Evolutionary conservation across 2,113 vertebrate species (phyloP), one percentile per base, ranked within the genome.

Genomic region (Todiramphus chloris): DNA sequence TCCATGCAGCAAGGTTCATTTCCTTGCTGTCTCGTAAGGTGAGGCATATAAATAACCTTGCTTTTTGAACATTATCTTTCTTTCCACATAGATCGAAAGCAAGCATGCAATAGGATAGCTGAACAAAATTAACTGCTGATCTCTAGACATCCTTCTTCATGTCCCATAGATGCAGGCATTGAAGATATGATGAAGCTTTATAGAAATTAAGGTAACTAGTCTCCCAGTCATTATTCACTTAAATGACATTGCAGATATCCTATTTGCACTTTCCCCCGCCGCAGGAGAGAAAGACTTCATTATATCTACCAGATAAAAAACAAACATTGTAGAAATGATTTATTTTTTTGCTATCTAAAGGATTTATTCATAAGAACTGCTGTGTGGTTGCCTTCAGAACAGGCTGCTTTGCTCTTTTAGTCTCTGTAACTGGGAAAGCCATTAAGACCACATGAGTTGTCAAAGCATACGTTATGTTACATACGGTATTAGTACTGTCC

Each of bases 361-460:
- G 87, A 88, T 96, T 96, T 96, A 95, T 97, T 96, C 82, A 86
- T 95, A 91, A 83, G 82, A 88, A 67, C 70, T 90, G 48, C 67
- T 83, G 33, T 87, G 59, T 83, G 75, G 91, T 70, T 93, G 53
- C 69, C 48, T 87, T 69, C 53, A 84, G 95, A 90, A 95, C 87
- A 92, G 50, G 25, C 92, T 91, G 75, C n/a, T 67, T 93, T 96
- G 90, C 84, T 96, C 79, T 94, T 96, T 91, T 87, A 96, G 85
- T 63, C 55, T 88, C 87, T 93, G 82, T 92, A 83, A 75, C 93
- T 96, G 94, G 79, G 92, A 95, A 97, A 96, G 50, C 87, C 93
- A 96, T 96, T 95, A 96, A 83, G 94, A 96, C 92, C 95, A 83
- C 94, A 96, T 96, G 95, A 95, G 96, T 93, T 92, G 93, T 96